Percentiles rank a stretch among this genome's conserved stretches.
phyloP scores from a whole-genome alignment of 2,113 vertebrate genomes.

The Tupaia tana region DNA sequence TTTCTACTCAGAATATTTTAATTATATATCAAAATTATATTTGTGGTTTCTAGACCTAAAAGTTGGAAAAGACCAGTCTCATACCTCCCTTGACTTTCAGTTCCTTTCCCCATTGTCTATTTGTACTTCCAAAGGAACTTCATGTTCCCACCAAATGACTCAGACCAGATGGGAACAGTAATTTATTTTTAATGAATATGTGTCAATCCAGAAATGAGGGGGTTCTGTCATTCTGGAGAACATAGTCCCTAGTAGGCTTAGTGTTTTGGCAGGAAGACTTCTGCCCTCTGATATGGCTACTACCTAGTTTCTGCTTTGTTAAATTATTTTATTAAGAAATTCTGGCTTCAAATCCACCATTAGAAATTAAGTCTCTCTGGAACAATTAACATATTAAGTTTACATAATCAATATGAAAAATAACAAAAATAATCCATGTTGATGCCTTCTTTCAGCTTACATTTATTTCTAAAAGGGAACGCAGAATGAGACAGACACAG shows the following conservation, averaged over 20 bases:
- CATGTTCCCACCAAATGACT: slow-evolving; percentile 79
- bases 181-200: slow-evolving; percentile 78
- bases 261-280: not conserved
- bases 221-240: slow-evolving; percentile 63
- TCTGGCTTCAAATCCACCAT: not conserved
- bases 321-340: slow-evolving; percentile 44
- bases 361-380: not conserved
- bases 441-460: not conserved
- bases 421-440: not conserved
- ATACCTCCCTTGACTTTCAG: slow-evolving; percentile 21
- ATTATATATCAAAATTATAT: slow-evolving; percentile 24
- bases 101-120: slow-evolving; percentile 4
- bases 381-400: not conserved
- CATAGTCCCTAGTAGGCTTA: slow-evolving; percentile 11
- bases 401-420: slow-evolving; percentile 18
- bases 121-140: slow-evolving; percentile 74
- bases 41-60: not conserved
- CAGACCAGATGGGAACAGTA: slow-evolving; percentile 74
- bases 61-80: not conserved
- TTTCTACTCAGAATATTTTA: slow-evolving; percentile 43
- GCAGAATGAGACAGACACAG: not conserved
- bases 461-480: not conserved
- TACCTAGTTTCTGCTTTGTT: slow-evolving; percentile 50
- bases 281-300: slow-evolving; percentile 19
- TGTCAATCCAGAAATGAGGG: slow-evolving; percentile 69